phyloP scores from a whole-genome alignment of 2,888 invertebrate genomes.

The Andrena praecox region DNA sequence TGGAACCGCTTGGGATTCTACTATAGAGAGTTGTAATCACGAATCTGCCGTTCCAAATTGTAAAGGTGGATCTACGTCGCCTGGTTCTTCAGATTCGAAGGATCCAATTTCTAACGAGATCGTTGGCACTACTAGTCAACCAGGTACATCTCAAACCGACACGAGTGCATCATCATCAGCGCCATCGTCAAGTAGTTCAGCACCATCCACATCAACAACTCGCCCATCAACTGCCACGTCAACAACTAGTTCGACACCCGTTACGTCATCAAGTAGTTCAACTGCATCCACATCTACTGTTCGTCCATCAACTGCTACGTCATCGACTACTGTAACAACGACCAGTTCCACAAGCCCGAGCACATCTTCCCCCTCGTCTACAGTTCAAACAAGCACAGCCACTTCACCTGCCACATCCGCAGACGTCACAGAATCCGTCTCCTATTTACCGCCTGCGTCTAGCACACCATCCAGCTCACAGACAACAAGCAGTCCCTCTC shows the following conservation, averaged over 20 bases:
- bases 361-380: neutral
- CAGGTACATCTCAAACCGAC: conserved; percentile 8
- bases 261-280: conserved; percentile 7
- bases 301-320: neutral
- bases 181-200: conserved; percentile 44
- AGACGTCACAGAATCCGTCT: conserved; percentile 36
- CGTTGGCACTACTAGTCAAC: neutral
- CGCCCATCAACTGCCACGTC: conserved; percentile 16
- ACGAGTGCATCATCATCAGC: conserved; percentile 31
- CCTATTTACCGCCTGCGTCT: conserved; percentile 32
- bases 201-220: neutral
- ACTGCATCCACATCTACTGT: neutral
- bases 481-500: neutral
- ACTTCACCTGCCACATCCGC: neutral
- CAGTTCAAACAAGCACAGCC: neutral
- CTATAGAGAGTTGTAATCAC: conserved; percentile 88
- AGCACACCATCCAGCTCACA: neutral
- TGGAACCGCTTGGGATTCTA: conserved; percentile 90
- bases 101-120: conserved; percentile 49
- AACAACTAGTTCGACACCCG: conserved; percentile 12
- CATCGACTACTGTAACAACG: neutral
- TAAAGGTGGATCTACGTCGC: conserved; percentile 58
- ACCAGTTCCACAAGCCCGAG: neutral
- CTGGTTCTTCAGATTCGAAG: conserved; percentile 43
- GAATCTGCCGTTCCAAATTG: conserved; percentile 85